Conservation (phyloP, 2,797 vertebrate species). For the Labeo calbasu region DNA sequence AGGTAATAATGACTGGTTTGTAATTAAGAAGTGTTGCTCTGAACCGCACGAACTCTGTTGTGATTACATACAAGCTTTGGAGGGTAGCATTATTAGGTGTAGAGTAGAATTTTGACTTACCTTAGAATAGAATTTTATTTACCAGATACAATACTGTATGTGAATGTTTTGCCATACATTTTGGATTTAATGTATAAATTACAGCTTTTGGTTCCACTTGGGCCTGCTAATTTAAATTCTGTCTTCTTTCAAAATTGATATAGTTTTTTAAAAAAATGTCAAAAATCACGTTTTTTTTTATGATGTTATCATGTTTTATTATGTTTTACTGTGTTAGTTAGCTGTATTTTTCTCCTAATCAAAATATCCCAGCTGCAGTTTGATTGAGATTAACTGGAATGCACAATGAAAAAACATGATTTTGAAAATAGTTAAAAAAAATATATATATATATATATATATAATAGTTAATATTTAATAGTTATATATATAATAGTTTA, state of each 20-base stretch:
- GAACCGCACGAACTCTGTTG: not conserved
- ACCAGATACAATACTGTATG: not conserved
- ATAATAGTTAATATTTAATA: too few relatives aligned
- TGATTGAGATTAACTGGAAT: too few relatives aligned
- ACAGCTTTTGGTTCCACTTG: not conserved
- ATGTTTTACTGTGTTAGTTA: too few relatives aligned
- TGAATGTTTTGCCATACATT: not conserved
- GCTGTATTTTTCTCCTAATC: too few relatives aligned
- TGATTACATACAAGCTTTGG: not conserved
- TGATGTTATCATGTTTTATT: too few relatives aligned
- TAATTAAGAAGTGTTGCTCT: constrained; percentile 17
- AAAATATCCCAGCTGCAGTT: too few relatives aligned
- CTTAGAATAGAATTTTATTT: not conserved
- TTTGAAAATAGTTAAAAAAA: too few relatives aligned
- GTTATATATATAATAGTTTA: not conserved
- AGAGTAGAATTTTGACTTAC: not conserved
- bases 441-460: too few relatives aligned
- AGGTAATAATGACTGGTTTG: constrained; percentile 25
- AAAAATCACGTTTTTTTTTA: too few relatives aligned
- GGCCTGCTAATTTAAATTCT: not conserved
- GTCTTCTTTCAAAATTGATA: not conserved
- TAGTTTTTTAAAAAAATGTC: too few relatives aligned
- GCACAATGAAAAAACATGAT: too few relatives aligned
- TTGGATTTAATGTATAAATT: not conserved
- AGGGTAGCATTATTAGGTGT: not conserved